Evolutionary conservation across 2,888 invertebrate species (phyloP), one percentile per base, ranked within the genome.

Genomic region (Pantelozetes paolii): DNA sequence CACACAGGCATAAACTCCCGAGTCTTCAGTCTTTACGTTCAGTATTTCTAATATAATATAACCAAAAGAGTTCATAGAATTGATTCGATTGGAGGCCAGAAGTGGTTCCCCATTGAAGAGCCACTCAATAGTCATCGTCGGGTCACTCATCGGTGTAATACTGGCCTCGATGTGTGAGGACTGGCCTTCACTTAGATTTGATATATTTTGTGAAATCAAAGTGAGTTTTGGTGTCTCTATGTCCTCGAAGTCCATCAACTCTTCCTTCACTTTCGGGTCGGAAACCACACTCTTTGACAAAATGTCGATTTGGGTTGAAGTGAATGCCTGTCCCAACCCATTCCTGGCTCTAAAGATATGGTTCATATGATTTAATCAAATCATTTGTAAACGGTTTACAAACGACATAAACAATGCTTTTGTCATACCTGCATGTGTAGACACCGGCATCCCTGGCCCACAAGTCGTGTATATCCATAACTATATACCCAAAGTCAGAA

Each of bases 101-200:
- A 99, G 91, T 32, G 95, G 89, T 82, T 89, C 88, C 79, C 94
- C 96, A 87, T 87, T 83, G 76, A 83, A 83, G 77, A 83, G 83
- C 94, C 94, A 94, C 84, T 94, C 93, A 81, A 93, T 92, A 85
- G 90, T 89, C 93, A 94, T 93, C 67, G 90, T 91, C 73, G 94
- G 91, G 82, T 94, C 80, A 28, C 78, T 92, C 71, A 94, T 92
- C 18, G 99, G 99, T 71, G 93, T 90, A 9, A 99, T 86, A 71
- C 92, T 93, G 48, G 96, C 97, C 85, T 99, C 98, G 82, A 96
- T 96, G 83, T 98, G 97, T 78, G 96, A 96, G 78, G 94, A 90
- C 83, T 97, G 94, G 74, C 96, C 95, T 84, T 98, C 98, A 57
- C 89, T 90, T 70, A 98, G 86, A 79, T 81, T 92, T 13, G 86